Conservation (phyloP, 2,113 vertebrate genomes). For the Macquaria australasica region DNA sequence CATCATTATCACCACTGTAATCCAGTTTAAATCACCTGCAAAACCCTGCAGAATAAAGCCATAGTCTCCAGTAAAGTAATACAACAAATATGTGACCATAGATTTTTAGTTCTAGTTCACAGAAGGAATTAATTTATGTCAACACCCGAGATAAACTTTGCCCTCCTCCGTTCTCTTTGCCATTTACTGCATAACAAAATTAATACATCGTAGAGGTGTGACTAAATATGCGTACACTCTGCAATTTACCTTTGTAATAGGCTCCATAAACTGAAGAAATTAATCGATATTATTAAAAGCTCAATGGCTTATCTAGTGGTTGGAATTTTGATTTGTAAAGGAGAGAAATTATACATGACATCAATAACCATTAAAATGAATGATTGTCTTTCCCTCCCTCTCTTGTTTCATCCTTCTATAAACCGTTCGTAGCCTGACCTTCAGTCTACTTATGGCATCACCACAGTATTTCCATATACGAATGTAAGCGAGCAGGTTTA, state of each 20-base stretch:
- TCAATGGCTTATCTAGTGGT: conserved; percentile 39
- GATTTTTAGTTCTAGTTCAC: conserved; percentile 11
- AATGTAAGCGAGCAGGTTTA: not conserved
- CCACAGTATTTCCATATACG: not conserved
- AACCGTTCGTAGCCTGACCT: conserved; percentile 28
- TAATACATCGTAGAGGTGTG: conserved; percentile 52
- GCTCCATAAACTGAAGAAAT: conserved; percentile 58
- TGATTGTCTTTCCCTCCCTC: conserved; percentile 35
- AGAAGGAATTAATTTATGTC: conserved; percentile 9
- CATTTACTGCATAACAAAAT: conserved; percentile 8
- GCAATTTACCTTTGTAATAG: conserved; percentile 71
- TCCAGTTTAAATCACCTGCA: conserved; percentile 1
- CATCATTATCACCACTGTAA: not conserved
- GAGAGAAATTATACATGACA: conserved; percentile 60
- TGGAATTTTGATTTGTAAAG: conserved; percentile 67
- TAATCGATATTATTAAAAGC: conserved; percentile 64
- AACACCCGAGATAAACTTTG: conserved; percentile 1
- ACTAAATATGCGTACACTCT: conserved; percentile 59
- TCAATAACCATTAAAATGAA: conserved; percentile 72
- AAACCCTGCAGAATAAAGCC: not conserved
- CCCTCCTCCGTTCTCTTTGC: conserved; percentile 10
- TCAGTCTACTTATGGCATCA: conserved; percentile 15
- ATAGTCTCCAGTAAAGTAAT: not conserved
- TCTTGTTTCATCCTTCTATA: conserved; percentile 4
- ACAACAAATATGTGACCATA: not conserved